Percentiles rank a stretch among this genome's conserved stretches.
phyloP scores from a whole-genome alignment of 1,140 invertebrate genomes.

The Zaprionus ornatus region DNA sequence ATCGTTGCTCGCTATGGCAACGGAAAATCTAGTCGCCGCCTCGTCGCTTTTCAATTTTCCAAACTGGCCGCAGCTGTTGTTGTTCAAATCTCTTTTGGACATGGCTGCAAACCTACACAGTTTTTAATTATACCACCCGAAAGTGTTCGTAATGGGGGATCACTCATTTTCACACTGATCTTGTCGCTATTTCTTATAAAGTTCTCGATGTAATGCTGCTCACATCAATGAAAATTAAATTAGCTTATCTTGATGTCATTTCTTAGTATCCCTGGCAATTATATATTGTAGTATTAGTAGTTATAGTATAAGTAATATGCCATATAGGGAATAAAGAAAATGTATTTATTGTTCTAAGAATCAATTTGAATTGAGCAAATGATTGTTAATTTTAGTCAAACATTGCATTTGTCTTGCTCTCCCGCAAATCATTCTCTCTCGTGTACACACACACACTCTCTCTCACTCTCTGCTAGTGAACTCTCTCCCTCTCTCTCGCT shows the following conservation, averaged over 20 bases:
- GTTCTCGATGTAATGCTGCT: too few species aligned
- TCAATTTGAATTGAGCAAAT: slow-evolving; percentile 56
- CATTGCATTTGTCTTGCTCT: slow-evolving; percentile 40
- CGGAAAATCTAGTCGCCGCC: slow-evolving; percentile 20
- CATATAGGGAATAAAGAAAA: not conserved
- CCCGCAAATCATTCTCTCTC: not conserved
- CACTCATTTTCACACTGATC: not conserved
- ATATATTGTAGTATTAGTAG: too few species aligned
- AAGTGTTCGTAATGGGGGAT: slow-evolving; percentile 1
- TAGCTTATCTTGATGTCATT: too few species aligned
- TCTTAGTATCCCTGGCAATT: too few species aligned
- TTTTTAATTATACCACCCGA: slow-evolving; percentile 58
- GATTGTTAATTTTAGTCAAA: slow-evolving; percentile 28
- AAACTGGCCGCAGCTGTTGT: slow-evolving; percentile 71
- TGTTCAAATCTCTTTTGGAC: slow-evolving; percentile 55
- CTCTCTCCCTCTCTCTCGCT: slow-evolving; percentile 13
- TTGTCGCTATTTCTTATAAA: not conserved
- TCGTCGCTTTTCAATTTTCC: slow-evolving; percentile 60
- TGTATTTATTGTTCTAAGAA: slow-evolving; percentile 30
- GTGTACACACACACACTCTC: not conserved
- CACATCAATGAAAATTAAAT: not conserved
- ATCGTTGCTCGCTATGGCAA: slow-evolving; percentile 34
- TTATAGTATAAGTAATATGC: too few species aligned
- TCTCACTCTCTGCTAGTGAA: not conserved
- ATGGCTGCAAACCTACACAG: slow-evolving; percentile 66